Evolutionary conservation across 2,888 invertebrate species (phyloP).

Genomic region (Drosophila rubida): DNA sequence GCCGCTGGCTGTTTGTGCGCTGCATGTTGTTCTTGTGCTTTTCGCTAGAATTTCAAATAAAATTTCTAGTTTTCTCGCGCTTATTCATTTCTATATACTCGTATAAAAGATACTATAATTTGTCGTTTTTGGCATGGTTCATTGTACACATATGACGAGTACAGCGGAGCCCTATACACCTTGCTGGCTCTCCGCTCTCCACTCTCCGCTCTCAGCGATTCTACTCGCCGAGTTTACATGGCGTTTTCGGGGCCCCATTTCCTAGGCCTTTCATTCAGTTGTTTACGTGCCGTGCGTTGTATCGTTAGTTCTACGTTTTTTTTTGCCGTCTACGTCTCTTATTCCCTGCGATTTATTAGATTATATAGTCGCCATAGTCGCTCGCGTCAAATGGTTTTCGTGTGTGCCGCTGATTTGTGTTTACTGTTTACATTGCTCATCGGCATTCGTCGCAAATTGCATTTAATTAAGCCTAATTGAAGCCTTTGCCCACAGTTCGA

Average conservation of each 20-base stretch:
- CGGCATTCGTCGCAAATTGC: conserved; percentile 55
- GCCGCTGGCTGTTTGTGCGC: too few relatives aligned
- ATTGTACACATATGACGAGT: conserved; percentile 60
- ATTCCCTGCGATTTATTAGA: conserved; percentile 21
- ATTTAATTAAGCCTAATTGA: conserved; percentile 76
- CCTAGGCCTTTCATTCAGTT: conserved; percentile 60
- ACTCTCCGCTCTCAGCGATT: conserved; percentile 10
- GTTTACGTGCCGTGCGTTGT: conserved; percentile 59
- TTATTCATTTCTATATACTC: conserved; percentile 9
- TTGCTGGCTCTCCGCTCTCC: conserved; percentile 22
- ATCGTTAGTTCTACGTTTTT: conserved; percentile 46
- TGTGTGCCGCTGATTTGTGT: conserved; percentile 34
- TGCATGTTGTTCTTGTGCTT: conserved; percentile 31
- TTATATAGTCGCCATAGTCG: conserved; percentile 31
- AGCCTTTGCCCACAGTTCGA: conserved; percentile 47
- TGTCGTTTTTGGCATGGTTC: conserved; percentile 73
- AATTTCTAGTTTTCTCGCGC: conserved; percentile 53
- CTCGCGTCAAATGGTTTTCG: conserved; percentile 27
- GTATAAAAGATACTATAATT: conserved; percentile 37
- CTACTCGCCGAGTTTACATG: conserved; percentile 32
- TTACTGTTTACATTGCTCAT: conserved; percentile 26
- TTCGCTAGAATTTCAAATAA: conserved; percentile 65
- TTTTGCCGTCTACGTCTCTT: conserved; percentile 23
- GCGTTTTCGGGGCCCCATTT: conserved; percentile 47
- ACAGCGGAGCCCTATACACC: conserved; percentile 31